Evolutionary conservation across 2,113 vertebrate species (phyloP).

Genomic region (Aythya baeri): DNA sequence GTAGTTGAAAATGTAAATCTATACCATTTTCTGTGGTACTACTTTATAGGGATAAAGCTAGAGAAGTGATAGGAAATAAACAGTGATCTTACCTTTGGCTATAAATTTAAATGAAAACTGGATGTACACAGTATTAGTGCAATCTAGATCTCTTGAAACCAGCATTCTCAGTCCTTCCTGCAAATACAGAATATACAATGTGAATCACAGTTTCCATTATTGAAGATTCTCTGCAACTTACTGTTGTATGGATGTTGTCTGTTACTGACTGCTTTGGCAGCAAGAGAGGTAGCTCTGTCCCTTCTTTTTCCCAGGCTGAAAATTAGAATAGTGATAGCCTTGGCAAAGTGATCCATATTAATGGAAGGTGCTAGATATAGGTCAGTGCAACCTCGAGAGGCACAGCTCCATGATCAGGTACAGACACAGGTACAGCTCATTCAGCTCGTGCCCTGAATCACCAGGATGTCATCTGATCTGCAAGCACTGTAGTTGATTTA

Average conservation of each 20-base stretch:
- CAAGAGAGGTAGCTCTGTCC: background rate
- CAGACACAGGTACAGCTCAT: background rate
- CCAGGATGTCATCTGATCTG: background rate
- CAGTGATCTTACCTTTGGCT: slow-evolving; percentile 86
- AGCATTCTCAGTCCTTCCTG: slow-evolving; percentile 96
- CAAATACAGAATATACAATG: slow-evolving; percentile 35
- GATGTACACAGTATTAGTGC: slow-evolving; percentile 90
- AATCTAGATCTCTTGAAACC: slow-evolving; percentile 93
- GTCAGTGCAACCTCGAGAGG: background rate
- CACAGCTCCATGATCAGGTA: background rate
- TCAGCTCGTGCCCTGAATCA: background rate
- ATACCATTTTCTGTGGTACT: background rate
- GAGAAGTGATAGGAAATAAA: background rate
- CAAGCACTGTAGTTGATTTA: background rate
- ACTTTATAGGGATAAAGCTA: background rate
- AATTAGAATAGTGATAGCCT: background rate
- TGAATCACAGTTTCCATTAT: background rate
- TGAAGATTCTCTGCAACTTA: background rate
- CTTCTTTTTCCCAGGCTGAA: background rate
- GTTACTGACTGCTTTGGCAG: background rate
- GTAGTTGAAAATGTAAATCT: background rate
- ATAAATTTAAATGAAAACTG: slow-evolving; percentile 98
- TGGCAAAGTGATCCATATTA: background rate
- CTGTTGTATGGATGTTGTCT: background rate
- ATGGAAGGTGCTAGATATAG: background rate